Percentiles rank a stretch among this genome's conserved stretches.
These are phyloP conservation scores for Cygnus buccinator DNA, from an alignment of 2,113 vertebrate genomes.

Conservation along the genomic window DNA sequence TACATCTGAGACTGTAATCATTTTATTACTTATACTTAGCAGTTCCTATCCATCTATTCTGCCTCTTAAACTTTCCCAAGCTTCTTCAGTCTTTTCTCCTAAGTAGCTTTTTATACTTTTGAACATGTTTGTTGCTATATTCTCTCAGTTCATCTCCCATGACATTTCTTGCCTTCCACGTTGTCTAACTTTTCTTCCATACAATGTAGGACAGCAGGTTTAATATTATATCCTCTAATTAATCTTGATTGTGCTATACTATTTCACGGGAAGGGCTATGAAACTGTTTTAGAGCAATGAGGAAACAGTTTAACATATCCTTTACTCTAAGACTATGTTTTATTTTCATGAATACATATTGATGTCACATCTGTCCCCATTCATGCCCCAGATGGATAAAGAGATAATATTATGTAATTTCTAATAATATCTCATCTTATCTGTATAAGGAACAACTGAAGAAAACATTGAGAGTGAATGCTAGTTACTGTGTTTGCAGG, in stretches of 20 bases:
- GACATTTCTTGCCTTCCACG: background rate
- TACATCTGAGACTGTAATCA: background rate
- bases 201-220: background rate
- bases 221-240: background rate
- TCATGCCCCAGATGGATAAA: background rate
- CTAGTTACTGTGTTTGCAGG: conserved; percentile 38
- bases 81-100: background rate
- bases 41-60: background rate
- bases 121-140: background rate
- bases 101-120: background rate
- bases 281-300: background rate
- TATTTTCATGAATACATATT: background rate
- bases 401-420: background rate
- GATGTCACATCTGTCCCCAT: background rate
- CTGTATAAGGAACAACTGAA: background rate
- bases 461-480: background rate
- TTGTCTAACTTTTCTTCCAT: background rate
- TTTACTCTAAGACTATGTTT: background rate
- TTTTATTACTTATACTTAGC: background rate
- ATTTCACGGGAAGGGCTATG: background rate
- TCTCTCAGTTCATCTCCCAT: background rate
- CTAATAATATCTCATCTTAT: background rate
- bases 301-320: background rate
- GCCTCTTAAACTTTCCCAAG: background rate
- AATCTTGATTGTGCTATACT: background rate